Evolutionary conservation across 2,113 vertebrate species (phyloP).

Genomic region (Addax nasomaculatus): DNA sequence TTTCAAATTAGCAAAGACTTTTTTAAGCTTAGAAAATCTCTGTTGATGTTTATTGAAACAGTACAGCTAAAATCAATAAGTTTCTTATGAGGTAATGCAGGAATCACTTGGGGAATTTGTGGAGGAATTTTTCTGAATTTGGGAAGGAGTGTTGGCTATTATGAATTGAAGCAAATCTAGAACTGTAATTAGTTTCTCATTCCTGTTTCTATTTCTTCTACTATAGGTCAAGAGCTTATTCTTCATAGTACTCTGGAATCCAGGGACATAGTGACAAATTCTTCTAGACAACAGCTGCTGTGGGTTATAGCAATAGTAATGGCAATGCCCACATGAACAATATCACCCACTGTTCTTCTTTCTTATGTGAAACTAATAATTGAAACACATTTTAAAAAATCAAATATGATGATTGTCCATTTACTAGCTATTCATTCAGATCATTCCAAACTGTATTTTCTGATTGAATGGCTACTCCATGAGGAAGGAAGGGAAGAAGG

Average conservation of each 20-base stretch:
- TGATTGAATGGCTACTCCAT: not conserved
- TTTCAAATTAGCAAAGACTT: not conserved
- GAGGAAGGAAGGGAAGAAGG: no score
- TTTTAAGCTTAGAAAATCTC: conserved; percentile 11
- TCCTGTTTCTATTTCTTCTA: not conserved
- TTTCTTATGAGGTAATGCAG: not conserved
- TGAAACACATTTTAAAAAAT: not conserved
- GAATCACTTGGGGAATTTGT: not conserved
- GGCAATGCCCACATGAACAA: not conserved
- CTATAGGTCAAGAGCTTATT: not conserved
- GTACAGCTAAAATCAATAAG: not conserved
- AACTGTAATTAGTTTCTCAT: not conserved
- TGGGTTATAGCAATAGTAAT: not conserved
- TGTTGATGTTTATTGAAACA: conserved; percentile 22
- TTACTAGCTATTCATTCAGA: not conserved
- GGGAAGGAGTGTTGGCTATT: not conserved
- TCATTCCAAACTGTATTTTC: not conserved
- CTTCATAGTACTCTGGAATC: not conserved
- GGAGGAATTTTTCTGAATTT: not conserved
- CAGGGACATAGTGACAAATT: not conserved
- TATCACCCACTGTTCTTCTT: not conserved
- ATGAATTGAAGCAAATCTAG: not conserved
- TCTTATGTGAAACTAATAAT: not conserved
- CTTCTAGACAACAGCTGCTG: not conserved
- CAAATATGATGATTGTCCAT: not conserved